phyloP scores from a whole-genome alignment of 2,113 vertebrate genomes.

The Murina feae region DNA sequence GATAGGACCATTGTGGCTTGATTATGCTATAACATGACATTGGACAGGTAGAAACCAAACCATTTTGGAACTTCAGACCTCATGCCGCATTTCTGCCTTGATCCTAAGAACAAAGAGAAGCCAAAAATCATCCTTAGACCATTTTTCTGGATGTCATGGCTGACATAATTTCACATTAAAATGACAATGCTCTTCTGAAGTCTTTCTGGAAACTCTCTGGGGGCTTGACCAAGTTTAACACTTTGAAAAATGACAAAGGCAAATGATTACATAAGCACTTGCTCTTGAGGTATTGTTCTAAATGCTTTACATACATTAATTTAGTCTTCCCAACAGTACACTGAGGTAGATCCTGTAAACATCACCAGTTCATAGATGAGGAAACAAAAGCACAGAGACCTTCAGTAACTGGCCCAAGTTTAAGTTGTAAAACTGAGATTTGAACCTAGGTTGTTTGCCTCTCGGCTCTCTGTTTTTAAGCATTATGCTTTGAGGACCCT shows the following conservation, averaged over 20 bases:
- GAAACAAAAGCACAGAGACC: not conserved
- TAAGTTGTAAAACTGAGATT: not conserved
- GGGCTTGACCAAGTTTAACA: not conserved
- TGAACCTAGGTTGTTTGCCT: not conserved
- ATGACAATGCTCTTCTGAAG: not conserved
- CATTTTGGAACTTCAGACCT: not conserved
- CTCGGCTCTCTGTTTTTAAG: not conserved
- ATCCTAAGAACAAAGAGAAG: not conserved
- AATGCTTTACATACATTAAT: not conserved
- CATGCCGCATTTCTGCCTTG: not conserved
- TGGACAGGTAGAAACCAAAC: not conserved
- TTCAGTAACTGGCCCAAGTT: not conserved
- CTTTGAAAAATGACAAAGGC: not conserved
- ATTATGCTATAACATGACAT: not conserved
- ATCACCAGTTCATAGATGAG: not conserved
- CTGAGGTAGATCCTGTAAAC: not conserved
- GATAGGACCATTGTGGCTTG: not conserved
- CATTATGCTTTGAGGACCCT: not conserved
- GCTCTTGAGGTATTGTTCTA: not conserved
- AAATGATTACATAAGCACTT: not conserved
- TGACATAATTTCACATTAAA: not conserved
- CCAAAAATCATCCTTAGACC: not conserved
- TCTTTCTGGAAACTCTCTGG: not conserved
- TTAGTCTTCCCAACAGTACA: not conserved
- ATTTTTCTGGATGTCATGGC: not conserved